Evolutionary conservation across 2,797 vertebrate species (phyloP).

Genomic region (Toxotes lorentzi): DNA sequence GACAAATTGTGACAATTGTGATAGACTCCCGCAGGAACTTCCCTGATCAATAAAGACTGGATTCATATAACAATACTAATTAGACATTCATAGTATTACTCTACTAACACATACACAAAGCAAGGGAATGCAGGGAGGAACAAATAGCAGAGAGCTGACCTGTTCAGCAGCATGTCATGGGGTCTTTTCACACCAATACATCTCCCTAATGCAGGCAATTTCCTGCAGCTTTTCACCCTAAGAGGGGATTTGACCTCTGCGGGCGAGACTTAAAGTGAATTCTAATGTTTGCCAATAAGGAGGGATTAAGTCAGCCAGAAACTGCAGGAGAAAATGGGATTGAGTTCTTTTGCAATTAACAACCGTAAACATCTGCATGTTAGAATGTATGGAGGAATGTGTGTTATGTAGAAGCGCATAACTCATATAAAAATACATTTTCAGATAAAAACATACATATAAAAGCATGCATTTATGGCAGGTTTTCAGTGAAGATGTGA

Average conservation of each 20-base stretch:
- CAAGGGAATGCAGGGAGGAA: constrained; percentile 45
- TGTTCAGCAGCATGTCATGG: constrained; percentile 79
- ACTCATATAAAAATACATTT: constrained; percentile 14
- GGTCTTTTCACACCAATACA: constrained; percentile 88
- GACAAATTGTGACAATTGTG: background rate
- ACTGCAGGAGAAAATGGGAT: constrained; percentile 45
- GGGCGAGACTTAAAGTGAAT: constrained; percentile 79
- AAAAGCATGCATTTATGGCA: constrained; percentile 3
- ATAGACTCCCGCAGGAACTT: background rate
- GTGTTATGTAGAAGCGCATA: background rate
- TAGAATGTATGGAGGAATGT: background rate
- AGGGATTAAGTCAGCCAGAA: constrained; percentile 77
- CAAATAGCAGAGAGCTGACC: constrained; percentile 73
- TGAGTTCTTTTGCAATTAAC: constrained; percentile 44
- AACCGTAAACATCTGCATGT: constrained; percentile 6
- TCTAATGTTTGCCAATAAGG: constrained; percentile 82
- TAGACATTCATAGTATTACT: constrained; percentile 18
- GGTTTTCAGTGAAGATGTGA: background rate
- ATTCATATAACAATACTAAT: constrained; percentile 40
- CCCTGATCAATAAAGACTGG: constrained; percentile 16
- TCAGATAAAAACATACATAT: constrained; percentile 1
- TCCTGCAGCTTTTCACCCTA: constrained; percentile 86
- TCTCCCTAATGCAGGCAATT: constrained; percentile 88
- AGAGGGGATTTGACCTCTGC: constrained; percentile 82
- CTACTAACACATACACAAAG: constrained; percentile 12